Evolutionary conservation across 2,113 vertebrate species (phyloP).

Genomic region (Phasianus colchicus): DNA sequence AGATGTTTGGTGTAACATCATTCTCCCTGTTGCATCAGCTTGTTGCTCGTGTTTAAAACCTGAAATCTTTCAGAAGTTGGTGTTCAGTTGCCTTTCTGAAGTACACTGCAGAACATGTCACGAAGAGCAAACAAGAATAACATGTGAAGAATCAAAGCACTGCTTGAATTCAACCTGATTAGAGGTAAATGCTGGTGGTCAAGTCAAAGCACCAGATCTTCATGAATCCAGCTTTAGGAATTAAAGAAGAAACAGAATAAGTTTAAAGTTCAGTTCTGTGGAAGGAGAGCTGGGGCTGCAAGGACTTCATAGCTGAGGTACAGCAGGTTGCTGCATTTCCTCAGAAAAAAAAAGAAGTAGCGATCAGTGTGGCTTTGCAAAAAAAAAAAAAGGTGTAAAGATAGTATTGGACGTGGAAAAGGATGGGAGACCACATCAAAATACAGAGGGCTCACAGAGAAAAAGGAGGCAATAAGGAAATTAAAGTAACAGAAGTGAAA

Average conservation of each 20-base stretch:
- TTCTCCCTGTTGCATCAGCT: background rate
- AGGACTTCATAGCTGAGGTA: background rate
- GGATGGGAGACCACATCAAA: background rate
- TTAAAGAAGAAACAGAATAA: background rate
- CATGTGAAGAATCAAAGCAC: background rate
- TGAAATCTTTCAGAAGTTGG: background rate
- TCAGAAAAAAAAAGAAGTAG: conserved; percentile 43
- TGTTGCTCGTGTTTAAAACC: background rate
- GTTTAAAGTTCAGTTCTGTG: background rate
- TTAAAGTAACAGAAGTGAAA: conserved; percentile 57
- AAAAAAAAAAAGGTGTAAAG: background rate
- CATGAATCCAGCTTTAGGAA: background rate
- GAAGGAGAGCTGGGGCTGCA: background rate
- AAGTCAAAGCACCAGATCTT: background rate
- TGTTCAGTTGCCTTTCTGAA: background rate
- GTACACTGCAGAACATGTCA: background rate
- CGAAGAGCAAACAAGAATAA: rapidly evolving
- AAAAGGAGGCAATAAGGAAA: background rate
- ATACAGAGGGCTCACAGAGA: background rate
- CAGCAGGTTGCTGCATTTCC: conserved; percentile 17
- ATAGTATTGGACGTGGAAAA: conserved; percentile 18
- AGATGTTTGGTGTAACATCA: background rate
- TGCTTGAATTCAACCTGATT: background rate
- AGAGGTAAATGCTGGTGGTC: background rate
- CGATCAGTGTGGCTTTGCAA: background rate